phyloP scores from a whole-genome alignment of 2,888 invertebrate species.

The Drosophila cognata region DNA sequence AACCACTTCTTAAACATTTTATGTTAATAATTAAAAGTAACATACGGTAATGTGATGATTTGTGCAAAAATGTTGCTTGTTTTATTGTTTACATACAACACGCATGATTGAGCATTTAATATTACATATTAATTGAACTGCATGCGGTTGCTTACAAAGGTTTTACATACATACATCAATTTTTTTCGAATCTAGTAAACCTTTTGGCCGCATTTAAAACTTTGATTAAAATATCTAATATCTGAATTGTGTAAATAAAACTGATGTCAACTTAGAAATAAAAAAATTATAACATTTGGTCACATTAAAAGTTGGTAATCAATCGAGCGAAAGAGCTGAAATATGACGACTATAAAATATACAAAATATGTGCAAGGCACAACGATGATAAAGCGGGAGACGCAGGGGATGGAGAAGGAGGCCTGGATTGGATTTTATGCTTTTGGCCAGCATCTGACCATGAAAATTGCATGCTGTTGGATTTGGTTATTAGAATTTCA shows the following conservation, averaged over 20 bases:
- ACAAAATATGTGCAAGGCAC: conserved; percentile 43
- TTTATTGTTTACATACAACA: neutral
- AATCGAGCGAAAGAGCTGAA: conserved; percentile 35
- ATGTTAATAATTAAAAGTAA: neutral
- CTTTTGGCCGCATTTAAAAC: neutral
- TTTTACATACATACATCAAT: neutral
- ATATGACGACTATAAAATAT: conserved; percentile 35
- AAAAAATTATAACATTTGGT: neutral
- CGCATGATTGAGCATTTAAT: no score
- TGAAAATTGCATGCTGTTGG: conserved; percentile 70
- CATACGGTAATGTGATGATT: neutral
- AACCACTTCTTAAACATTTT: neutral
- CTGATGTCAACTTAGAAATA: neutral
- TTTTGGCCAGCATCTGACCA: conserved; percentile 61
- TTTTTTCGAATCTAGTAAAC: neutral
- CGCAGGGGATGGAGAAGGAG: neutral
- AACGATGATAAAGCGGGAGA: neutral
- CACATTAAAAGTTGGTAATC: conserved; percentile 29
- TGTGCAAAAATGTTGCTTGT: neutral
- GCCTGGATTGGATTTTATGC: conserved; percentile 32
- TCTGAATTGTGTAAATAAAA: conserved; percentile 2
- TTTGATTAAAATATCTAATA: neutral
- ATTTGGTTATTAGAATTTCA: conserved; percentile 78
- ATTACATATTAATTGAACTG: neutral
- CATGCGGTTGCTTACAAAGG: neutral